Evolutionary conservation across 2,113 vertebrate species (phyloP).

Genomic region (Donacobius atricapilla): DNA sequence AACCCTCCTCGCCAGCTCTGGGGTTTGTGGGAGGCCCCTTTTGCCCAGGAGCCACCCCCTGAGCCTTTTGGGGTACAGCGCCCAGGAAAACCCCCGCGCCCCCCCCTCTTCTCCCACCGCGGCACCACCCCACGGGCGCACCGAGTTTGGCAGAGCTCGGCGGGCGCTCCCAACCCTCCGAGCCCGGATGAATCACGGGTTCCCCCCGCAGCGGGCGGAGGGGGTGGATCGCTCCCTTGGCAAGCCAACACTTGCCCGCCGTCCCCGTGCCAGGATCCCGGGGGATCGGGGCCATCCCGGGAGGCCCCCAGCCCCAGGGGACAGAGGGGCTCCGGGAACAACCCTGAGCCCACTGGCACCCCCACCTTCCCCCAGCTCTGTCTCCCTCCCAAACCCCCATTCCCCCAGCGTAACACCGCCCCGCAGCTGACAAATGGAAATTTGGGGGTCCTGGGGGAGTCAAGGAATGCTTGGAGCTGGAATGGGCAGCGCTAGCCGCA

Average conservation of each 20-base stretch:
- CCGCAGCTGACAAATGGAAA: background rate
- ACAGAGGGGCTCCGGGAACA: background rate
- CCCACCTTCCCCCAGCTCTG: background rate
- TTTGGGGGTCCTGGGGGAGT: accelerated
- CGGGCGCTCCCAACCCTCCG: slow-evolving; percentile 4
- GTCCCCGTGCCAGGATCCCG: background rate
- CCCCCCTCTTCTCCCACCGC: background rate
- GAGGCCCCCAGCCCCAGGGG: background rate
- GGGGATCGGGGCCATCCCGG: background rate
- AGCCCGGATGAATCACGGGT: slow-evolving; percentile 25
- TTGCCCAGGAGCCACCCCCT: background rate
- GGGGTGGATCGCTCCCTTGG: background rate
- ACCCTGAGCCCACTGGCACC: background rate
- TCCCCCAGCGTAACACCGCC: accelerated
- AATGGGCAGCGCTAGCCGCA: accelerated
- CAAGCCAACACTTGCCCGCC: background rate
- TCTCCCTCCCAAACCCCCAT: accelerated
- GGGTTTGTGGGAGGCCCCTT: background rate
- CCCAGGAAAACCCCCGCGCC: background rate
- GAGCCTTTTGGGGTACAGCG: background rate
- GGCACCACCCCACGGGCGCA: background rate
- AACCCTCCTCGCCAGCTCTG: no score
- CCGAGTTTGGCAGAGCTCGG: background rate
- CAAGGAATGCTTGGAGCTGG: background rate
- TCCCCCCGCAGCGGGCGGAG: background rate